Percentiles rank a stretch among this genome's conserved stretches.
Conservation (phyloP, 1,140 invertebrate genomes). For the Paraescarpia echinospica region DNA sequence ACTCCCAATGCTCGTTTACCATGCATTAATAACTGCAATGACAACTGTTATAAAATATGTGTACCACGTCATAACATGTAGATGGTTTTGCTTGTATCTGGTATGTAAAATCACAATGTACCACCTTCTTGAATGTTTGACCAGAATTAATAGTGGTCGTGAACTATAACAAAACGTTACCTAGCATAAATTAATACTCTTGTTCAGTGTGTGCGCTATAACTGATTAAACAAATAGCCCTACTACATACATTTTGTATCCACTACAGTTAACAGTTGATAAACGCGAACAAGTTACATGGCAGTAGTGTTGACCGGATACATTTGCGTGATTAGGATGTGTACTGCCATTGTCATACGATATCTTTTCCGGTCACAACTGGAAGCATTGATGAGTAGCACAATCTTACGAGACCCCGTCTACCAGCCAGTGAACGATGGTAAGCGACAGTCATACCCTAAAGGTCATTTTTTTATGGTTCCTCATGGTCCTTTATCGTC, state of each 20-base stretch:
- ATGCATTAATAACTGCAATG: neutral
- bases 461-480: neutral
- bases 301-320: neutral
- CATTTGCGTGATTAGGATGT: neutral
- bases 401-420: neutral
- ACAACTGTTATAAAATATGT: too few species aligned
- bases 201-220: neutral
- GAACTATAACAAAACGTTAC: too few species aligned
- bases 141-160: too few species aligned
- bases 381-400: neutral
- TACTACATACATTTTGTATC: too few species aligned
- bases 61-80: too few species aligned
- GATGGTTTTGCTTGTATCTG: too few species aligned
- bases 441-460: neutral
- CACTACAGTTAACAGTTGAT: neutral
- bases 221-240: neutral
- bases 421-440: neutral
- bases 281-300: neutral
- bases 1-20: neutral
- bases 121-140: too few species aligned
- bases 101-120: too few species aligned
- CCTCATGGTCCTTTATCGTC: too few species aligned
- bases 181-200: neutral
- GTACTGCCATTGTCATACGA: neutral
- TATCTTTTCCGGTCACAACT: neutral